Percentiles rank a stretch among this genome's conserved stretches.
Conservation (phyloP, 2,888 invertebrate genomes). For the Melieria omissa region DNA sequence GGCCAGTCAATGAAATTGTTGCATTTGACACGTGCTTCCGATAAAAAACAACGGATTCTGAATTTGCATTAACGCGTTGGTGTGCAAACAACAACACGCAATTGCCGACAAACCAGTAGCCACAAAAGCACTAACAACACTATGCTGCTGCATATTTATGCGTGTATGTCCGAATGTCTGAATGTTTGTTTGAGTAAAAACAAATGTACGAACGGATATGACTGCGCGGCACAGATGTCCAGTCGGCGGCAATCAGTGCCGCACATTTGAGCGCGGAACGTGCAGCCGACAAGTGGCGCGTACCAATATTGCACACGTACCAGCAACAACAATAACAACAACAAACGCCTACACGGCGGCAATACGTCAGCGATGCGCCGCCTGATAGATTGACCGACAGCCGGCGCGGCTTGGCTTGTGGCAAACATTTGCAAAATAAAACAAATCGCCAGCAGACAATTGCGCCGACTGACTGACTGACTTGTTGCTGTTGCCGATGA, state of each 20-base stretch:
- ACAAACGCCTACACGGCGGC: conserved; percentile 24
- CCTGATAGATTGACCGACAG: too few relatives aligned
- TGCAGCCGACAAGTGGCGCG: conserved; percentile 30
- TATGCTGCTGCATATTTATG: not conserved
- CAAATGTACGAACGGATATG: conserved; percentile 8
- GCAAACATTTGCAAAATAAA: too few relatives aligned
- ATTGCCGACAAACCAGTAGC: not conserved
- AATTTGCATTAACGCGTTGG: not conserved
- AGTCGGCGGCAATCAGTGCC: conserved; percentile 23
- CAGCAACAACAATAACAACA: conserved; percentile 36
- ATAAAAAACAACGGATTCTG: conserved; percentile 47
- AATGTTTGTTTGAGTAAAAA: not conserved
- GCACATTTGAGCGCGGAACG: conserved; percentile 10
- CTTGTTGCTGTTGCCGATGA: too few relatives aligned
- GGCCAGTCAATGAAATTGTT: conserved; percentile 8
- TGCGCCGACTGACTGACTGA: too few relatives aligned
- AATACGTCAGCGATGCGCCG: too few relatives aligned
- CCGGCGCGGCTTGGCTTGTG: too few relatives aligned
- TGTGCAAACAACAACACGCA: not conserved
- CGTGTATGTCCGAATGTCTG: not conserved
- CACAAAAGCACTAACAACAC: not conserved
- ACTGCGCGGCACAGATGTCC: conserved; percentile 18
- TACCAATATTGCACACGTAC: conserved; percentile 21
- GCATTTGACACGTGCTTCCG: conserved; percentile 65
- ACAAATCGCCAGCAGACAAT: too few relatives aligned